Base-by-base conservation (phyloP, 2,888 invertebrate genomes). In the Acrobasis repandana region DNA sequence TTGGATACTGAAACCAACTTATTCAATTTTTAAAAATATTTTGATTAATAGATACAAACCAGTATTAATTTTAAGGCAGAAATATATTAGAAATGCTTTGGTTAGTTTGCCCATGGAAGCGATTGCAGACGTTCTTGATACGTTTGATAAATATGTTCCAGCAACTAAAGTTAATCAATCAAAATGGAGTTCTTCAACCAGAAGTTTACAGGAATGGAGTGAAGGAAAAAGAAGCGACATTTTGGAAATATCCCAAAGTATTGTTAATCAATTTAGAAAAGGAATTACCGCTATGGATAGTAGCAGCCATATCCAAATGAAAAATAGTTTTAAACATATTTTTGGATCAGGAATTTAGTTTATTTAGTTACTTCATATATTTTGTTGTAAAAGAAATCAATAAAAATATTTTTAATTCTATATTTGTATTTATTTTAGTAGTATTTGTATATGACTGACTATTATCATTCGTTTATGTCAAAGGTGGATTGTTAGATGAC, bases 11-110 rank as follows among this genome's bases (percentile, higher is more conserved):
- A 38, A 54, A 54, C 38, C 18, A 20, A 0, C 14, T 14, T 20
- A 18, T 38, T 0, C 38, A 14, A 18, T 54, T 14, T 38, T 54
- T 0, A 54, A 34, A 54, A 54, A 54, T 38, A 54, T 43, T 8
- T 20, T 54, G 9, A 11, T 38, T n/a, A 43, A 54, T 14, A 54
- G 54, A 38, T 20, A 54, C 38, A 54, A 54, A 6, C 54, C 54
- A 2, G 16, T 54, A 9, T 1, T 16, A 2, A 2, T 52, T 36
- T 3, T 20, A n/a, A 50, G 28, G 33, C 28, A 33, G n/a, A 43
- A 11, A n/a, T 9, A 10, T 16, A 11, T 16, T 10, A 52, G 16
- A 36, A 34, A 36, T 14, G 15, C 15, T 11, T 4, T 14, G 9
- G 8, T 36, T 6, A 52, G 36, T 15, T 2, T 38, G 20, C 20